phyloP scores from a whole-genome alignment of 2,888 invertebrate species.

The Nomada fucata region DNA sequence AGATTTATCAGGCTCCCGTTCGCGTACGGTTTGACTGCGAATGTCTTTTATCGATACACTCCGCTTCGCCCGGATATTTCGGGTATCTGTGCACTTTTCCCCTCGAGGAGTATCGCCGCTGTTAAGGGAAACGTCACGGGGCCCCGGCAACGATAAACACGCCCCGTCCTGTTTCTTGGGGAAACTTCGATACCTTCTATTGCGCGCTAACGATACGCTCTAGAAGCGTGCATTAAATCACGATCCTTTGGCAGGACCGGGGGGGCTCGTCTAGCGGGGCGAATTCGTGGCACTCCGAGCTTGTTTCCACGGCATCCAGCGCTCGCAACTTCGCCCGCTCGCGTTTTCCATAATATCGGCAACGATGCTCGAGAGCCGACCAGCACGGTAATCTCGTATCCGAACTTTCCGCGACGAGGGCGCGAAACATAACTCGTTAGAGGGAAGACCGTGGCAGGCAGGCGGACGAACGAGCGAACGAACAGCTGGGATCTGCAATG shows the following conservation, averaged over 20 bases:
- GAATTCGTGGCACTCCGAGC: too few species aligned
- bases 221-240: conserved; percentile 35
- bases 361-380: conserved; percentile 54
- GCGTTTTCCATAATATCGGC: conserved; percentile 64
- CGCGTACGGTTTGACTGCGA: background rate
- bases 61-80: conserved; percentile 40
- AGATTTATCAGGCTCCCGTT: background rate
- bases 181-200: conserved; percentile 9
- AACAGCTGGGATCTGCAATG: background rate
- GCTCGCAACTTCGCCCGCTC: conserved; percentile 34
- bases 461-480: background rate
- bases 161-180: conserved; percentile 18
- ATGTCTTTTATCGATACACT: conserved; percentile 45
- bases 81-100: conserved; percentile 17
- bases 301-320: background rate
- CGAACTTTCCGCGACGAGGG: conserved; percentile 68
- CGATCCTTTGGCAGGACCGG: background rate
- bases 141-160: conserved; percentile 25
- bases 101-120: conserved; percentile 17
- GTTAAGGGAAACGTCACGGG: conserved; percentile 18
- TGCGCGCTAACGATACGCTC: conserved; percentile 11
- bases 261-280: background rate
- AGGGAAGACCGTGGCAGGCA: conserved; percentile 35
- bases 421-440: conserved; percentile 72
- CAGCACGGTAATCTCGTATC: conserved; percentile 70